Conservation (phyloP, 2,113 vertebrate genomes). For the Campylorhamphus procurvoides region DNA sequence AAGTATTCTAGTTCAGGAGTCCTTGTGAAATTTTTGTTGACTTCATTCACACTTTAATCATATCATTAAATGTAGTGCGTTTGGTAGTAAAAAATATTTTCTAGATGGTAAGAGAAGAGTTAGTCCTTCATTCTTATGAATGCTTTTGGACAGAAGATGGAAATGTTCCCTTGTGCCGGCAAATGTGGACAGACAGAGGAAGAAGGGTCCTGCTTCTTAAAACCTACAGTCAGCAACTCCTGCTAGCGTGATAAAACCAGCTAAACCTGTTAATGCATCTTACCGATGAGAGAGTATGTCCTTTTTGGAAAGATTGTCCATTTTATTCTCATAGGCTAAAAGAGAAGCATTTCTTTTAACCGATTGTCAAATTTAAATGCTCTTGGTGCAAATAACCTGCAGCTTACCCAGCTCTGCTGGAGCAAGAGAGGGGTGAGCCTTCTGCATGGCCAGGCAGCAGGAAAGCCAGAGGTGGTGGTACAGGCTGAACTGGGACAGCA, state of each 20-base stretch:
- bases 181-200: not conserved
- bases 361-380: not conserved
- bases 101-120: not conserved
- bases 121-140: not conserved
- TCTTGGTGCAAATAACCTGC: not conserved
- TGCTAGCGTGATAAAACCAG: conserved; percentile 15
- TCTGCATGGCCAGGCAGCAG: not conserved
- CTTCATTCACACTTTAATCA: not conserved
- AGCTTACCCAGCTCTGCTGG: not conserved
- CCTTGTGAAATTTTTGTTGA: not conserved
- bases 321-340: not conserved
- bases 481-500: not conserved
- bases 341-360: not conserved
- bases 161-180: not conserved
- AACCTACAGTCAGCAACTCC: not conserved
- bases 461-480: not conserved
- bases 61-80: not conserved
- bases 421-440: not conserved
- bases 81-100: not conserved
- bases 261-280: conserved; percentile 7
- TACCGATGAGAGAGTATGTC: not conserved
- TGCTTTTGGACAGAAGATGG: not conserved
- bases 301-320: conserved; percentile 1
- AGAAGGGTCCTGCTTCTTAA: conserved; percentile 4
- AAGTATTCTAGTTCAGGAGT: not conserved